These are phyloP conservation scores for Physocephala rufipes DNA, from an alignment of 2,888 invertebrate genomes.

Conservation along the genomic window DNA sequence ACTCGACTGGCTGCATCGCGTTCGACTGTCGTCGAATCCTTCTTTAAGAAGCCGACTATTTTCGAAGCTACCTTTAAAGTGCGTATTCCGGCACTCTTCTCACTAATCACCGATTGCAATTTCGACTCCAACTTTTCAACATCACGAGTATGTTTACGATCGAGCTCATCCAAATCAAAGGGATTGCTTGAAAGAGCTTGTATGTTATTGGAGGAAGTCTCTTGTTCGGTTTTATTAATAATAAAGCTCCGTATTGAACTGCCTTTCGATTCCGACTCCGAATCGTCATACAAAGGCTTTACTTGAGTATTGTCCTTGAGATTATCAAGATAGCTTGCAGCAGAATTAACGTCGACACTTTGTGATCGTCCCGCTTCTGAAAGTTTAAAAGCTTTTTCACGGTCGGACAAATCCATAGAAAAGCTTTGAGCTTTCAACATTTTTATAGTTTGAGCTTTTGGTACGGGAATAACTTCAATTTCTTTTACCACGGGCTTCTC, in stretches of 20 bases:
- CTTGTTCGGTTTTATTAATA: slow-evolving; percentile 63
- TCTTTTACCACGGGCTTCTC: slow-evolving; percentile 62
- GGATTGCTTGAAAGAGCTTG: slow-evolving; percentile 58
- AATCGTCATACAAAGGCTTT: slow-evolving; percentile 62
- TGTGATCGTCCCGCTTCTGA: slow-evolving; percentile 48
- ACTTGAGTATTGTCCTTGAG: slow-evolving; percentile 54
- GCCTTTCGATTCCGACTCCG: slow-evolving; percentile 63
- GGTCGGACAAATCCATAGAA: slow-evolving; percentile 48
- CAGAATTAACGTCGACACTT: slow-evolving; percentile 49
- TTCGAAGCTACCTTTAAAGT: slow-evolving; percentile 57
- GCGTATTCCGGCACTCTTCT: slow-evolving; percentile 52
- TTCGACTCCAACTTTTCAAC: slow-evolving; percentile 69
- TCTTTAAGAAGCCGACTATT: slow-evolving; percentile 55
- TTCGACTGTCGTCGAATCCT: slow-evolving; percentile 40
- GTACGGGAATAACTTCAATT: slow-evolving; percentile 64
- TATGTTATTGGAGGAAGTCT: slow-evolving; percentile 63
- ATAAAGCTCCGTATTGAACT: slow-evolving; percentile 63
- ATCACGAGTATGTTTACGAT: slow-evolving; percentile 55
- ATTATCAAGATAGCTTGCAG: slow-evolving; percentile 56
- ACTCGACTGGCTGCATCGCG: slow-evolving; percentile 10
- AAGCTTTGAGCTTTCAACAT: slow-evolving; percentile 54
- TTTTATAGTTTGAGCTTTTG: slow-evolving; percentile 57
- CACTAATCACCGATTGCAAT: slow-evolving; percentile 53
- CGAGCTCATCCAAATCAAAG: slow-evolving; percentile 68
- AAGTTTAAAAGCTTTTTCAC: slow-evolving; percentile 40